Conservation (phyloP, 1,140 invertebrate species). For the Apis laboriosa region DNA sequence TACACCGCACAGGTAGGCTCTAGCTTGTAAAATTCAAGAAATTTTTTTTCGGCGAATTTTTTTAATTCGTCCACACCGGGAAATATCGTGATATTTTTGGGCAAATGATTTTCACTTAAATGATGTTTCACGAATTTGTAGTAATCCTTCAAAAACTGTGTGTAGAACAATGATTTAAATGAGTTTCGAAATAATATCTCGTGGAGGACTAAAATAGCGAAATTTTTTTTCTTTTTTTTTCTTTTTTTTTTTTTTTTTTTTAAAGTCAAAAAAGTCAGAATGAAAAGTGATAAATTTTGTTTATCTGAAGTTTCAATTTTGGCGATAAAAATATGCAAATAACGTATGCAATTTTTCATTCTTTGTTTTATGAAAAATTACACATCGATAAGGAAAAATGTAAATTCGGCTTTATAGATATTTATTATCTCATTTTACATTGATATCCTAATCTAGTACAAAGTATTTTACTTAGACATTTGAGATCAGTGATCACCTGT, state of each 20-base stretch:
- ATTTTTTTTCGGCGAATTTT: conserved; percentile 15
- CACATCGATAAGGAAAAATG: too few relatives aligned
- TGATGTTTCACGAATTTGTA: neutral
- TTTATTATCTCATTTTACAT: too few relatives aligned
- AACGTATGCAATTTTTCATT: neutral
- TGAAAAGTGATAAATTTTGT: too few relatives aligned
- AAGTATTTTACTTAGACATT: too few relatives aligned
- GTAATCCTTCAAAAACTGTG: conserved; percentile 20
- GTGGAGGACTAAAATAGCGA: too few relatives aligned
- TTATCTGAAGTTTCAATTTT: too few relatives aligned
- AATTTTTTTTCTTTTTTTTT: neutral
- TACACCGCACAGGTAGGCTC: conserved; percentile 44
- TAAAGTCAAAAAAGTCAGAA: neutral
- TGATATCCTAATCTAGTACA: too few relatives aligned
- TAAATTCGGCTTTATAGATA: too few relatives aligned
- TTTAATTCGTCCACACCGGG: conserved; percentile 24
- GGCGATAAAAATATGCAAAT: neutral
- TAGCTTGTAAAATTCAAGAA: conserved; percentile 23
- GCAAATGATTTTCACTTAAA: neutral
- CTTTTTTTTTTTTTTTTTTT: neutral
- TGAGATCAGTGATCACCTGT: too few relatives aligned
- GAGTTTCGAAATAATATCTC: neutral
- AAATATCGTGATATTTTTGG: too few relatives aligned
- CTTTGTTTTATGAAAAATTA: too few relatives aligned
- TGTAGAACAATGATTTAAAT: neutral